These are phyloP conservation scores for Dysmachus trigonus DNA, from an alignment of 2,888 invertebrate species.

Conservation along the genomic window DNA sequence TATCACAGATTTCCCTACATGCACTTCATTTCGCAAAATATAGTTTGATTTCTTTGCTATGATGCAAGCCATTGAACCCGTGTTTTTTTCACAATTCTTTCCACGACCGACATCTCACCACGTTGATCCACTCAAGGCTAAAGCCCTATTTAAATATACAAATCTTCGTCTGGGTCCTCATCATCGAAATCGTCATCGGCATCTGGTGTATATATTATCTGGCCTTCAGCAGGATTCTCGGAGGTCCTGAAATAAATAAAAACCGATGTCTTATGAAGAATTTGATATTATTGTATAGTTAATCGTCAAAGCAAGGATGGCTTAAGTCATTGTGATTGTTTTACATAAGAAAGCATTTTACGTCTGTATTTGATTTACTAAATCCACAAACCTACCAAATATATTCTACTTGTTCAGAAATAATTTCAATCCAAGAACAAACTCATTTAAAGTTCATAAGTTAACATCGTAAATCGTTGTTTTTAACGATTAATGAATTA, in stretches of 20 bases:
- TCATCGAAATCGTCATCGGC: conserved; percentile 84
- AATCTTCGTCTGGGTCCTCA: conserved; percentile 88
- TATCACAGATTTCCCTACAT: background rate
- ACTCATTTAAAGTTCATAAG: too few relatives aligned
- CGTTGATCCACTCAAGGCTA: background rate
- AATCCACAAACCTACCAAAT: too few relatives aligned
- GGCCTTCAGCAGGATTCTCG: conserved; percentile 68
- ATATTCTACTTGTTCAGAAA: too few relatives aligned
- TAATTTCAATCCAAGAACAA: too few relatives aligned
- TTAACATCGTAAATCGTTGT: too few relatives aligned
- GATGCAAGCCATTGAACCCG: background rate
- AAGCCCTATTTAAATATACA: conserved; percentile 69
- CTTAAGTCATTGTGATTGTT: too few relatives aligned
- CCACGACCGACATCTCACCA: background rate
- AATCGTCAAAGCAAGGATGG: too few relatives aligned
- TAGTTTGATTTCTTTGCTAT: background rate
- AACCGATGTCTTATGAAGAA: background rate
- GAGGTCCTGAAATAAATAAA: conserved; percentile 56
- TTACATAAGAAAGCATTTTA: too few relatives aligned
- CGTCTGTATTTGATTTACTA: too few relatives aligned
- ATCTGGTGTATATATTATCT: conserved; percentile 80
- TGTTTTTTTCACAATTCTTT: background rate
- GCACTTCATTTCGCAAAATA: background rate
- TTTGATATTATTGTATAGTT: background rate
- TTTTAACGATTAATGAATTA: too few relatives aligned